These are phyloP conservation scores for Platichthys stellatus DNA, from an alignment of 2,113 vertebrate species.

Conservation along the genomic window DNA sequence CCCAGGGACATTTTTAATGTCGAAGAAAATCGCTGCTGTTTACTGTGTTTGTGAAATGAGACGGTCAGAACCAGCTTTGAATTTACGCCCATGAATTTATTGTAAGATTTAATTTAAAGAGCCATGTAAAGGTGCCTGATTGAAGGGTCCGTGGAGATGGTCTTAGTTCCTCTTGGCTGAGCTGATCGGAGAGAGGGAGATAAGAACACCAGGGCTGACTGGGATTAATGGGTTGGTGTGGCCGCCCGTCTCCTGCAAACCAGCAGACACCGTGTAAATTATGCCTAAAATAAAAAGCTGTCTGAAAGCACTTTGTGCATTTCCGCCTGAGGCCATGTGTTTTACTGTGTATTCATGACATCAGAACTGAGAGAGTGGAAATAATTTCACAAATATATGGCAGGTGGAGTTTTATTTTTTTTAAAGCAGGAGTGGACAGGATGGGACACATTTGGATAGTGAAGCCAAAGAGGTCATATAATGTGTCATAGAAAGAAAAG, in stretches of 20 bases:
- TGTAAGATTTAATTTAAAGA: conserved; percentile 41
- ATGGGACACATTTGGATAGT: conserved; percentile 45
- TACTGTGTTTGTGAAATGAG: conserved; percentile 26
- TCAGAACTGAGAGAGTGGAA: conserved; percentile 23
- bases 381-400: conserved; percentile 50
- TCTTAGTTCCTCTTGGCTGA: conserved; percentile 65
- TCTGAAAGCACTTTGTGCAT: conserved; percentile 44
- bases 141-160: conserved; percentile 59
- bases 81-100: conserved; percentile 38
- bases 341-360: conserved; percentile 33
- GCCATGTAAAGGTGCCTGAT: conserved; percentile 55
- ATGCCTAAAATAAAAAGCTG: conserved; percentile 35
- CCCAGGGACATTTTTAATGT: conserved; percentile 31
- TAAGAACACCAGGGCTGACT: conserved; percentile 55
- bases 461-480: conserved; percentile 31
- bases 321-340: conserved; percentile 16
- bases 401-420: conserved; percentile 41
- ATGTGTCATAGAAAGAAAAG: conserved; percentile 14
- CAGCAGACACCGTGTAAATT: conserved; percentile 39
- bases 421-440: conserved; percentile 32
- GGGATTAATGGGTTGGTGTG: conserved; percentile 68
- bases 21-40: conserved; percentile 23
- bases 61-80: conserved; percentile 27
- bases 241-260: conserved; percentile 47
- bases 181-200: conserved; percentile 58